These are phyloP conservation scores for Theristicus caerulescens DNA, from an alignment of 2,113 vertebrate species.

Conservation along the genomic window DNA sequence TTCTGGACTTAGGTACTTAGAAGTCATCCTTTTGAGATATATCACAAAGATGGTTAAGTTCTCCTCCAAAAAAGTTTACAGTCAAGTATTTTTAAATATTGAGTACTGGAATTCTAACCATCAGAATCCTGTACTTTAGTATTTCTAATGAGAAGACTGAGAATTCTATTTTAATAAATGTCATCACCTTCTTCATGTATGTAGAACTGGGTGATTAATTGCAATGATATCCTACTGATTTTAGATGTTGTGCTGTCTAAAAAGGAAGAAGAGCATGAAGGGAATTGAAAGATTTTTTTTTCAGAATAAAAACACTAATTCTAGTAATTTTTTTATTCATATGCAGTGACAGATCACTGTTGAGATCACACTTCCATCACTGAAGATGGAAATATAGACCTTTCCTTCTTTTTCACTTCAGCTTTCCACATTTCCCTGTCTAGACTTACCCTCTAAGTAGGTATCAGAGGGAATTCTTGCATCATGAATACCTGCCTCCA, in stretches of 20 bases:
- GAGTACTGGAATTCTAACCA: background rate
- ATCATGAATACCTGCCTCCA: background rate
- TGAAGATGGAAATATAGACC: background rate
- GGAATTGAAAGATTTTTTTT: fast-evolving
- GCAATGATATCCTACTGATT: background rate
- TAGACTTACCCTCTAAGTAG: background rate
- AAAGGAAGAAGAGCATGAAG: background rate
- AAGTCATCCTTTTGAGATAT: background rate
- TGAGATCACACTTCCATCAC: background rate
- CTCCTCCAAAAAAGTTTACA: background rate
- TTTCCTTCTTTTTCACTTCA: background rate
- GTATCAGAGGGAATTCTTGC: background rate
- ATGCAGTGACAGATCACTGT: background rate
- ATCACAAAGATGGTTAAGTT: background rate
- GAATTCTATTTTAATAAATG: background rate
- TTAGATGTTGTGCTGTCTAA: background rate
- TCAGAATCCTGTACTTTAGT: background rate
- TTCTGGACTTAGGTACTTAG: background rate
- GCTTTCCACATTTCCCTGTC: background rate
- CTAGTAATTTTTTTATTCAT: background rate
- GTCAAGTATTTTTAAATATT: background rate
- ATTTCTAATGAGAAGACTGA: background rate
- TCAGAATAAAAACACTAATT: background rate
- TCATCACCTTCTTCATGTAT: background rate
- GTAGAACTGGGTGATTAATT: background rate